These are phyloP conservation scores for Enhydra lutris DNA, from an alignment of 2,113 vertebrate species.

Conservation along the genomic window DNA sequence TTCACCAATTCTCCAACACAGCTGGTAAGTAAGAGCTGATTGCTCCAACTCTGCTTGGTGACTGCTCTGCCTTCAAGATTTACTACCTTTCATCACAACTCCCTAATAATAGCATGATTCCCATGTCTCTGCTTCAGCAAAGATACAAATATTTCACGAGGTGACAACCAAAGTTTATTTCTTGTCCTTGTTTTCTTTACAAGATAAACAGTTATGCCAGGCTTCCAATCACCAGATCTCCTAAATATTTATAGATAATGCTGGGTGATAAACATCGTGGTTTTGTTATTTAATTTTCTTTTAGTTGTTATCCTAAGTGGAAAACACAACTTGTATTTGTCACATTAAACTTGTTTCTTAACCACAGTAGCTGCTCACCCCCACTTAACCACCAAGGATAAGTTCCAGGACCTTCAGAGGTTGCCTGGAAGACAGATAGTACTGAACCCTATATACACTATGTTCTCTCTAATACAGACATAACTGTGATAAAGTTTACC, in stretches of 20 bases:
- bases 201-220: neutral
- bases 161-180: neutral
- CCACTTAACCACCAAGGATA: neutral
- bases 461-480: neutral
- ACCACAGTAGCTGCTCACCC: neutral
- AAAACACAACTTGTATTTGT: neutral
- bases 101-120: neutral
- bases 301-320: neutral
- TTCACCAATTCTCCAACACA: neutral
- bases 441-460: neutral
- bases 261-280: neutral
- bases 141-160: neutral
- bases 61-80: neutral
- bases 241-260: neutral
- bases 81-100: neutral
- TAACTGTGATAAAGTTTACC: neutral
- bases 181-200: neutral
- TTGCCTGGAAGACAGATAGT: neutral
- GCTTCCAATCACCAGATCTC: neutral
- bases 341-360: neutral
- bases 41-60: neutral
- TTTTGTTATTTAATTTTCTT: slow-evolving; percentile 27
- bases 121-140: neutral
- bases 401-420: neutral
- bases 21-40: neutral